Base-by-base conservation (phyloP, 2,888 invertebrate genomes). In the Rotaria macrura region DNA sequence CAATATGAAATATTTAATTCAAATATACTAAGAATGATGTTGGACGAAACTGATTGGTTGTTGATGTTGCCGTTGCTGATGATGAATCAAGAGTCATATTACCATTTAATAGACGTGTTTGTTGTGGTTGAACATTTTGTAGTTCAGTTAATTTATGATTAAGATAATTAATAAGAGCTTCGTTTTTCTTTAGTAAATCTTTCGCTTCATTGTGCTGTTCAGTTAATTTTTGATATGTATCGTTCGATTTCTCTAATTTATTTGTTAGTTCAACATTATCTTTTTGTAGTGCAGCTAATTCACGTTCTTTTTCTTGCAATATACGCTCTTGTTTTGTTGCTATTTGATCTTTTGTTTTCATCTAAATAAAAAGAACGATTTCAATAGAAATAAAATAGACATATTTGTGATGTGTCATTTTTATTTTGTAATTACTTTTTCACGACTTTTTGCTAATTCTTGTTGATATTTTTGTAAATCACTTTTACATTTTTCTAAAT, bases 311-410 rank as follows among this genome's bases (percentile, higher is more conserved):
- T 79, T 79, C 79, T 43, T 79, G 79, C n/a, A 79, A 43, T 12
- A 79, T 43, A 43, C 79, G 40, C 43, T 79, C 79, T 43, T 79
- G 79, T 79, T 79, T 79, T 79, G 79, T 79, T 79, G 79, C 79
- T 43, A 79, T 79, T 79, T 79, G 79, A 79, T 79, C 79, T 79
- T 79, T 79, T 40, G 79, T 79, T 79, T 79, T 79, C 79, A 79
- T 79, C 79, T 79, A 43, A n/a, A 65, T n/a, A 5, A 1, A 79
- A 25, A 72, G 5, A 10, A 43, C 25, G 6, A 79, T 6, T 6
- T 65, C 43, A 43, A 43, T 12, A 25, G 43, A 43, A 40, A 12
- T 25, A n/a, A 25, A 43, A n/a, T 29, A n/a, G n/a, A n/a, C n/a
- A n/a, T n/a, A n/a, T n/a, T n/a, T n/a, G n/a, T n/a, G n/a, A n/a